Evolutionary conservation across 2,113 vertebrate species (phyloP).

Genomic region (Gallinago undulata): DNA sequence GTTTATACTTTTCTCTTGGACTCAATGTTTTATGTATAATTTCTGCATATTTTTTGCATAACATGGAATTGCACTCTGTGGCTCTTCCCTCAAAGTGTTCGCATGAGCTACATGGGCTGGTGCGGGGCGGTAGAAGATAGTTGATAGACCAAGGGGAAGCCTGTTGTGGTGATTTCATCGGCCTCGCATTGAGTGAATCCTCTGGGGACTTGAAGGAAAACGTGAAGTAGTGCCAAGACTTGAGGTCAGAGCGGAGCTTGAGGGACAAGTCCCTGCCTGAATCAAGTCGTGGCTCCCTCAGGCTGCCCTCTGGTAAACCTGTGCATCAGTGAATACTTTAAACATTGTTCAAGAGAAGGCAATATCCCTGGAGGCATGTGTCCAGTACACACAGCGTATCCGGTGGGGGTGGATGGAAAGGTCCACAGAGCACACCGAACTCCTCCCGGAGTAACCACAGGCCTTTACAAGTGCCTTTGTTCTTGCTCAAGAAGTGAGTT

Average conservation of each 20-base stretch:
- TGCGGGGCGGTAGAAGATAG: fast-evolving
- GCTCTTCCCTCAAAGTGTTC: not conserved
- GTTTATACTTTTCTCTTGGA: not conserved
- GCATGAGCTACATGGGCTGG: not conserved
- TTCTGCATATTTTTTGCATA: not conserved
- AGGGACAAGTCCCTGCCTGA: not conserved
- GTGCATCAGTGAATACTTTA: not conserved
- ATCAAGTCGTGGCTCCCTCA: not conserved
- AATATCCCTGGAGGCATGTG: not conserved
- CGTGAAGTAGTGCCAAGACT: not conserved
- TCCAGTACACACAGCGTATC: not conserved
- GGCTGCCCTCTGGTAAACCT: not conserved
- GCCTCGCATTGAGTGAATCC: not conserved
- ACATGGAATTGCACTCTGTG: not conserved
- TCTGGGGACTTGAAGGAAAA: not conserved
- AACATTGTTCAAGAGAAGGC: not conserved
- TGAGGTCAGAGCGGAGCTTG: not conserved
- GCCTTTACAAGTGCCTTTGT: not conserved
- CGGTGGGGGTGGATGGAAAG: not conserved
- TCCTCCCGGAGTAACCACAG: not conserved
- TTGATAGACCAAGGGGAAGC: not conserved
- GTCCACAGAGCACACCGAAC: not conserved
- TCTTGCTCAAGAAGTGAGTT: not conserved
- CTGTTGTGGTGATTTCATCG: not conserved
- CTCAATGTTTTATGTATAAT: not conserved